Conservation (phyloP, 37 sponge, comb jelly and placozoan genomes). For the Crambe crambe region DNA sequence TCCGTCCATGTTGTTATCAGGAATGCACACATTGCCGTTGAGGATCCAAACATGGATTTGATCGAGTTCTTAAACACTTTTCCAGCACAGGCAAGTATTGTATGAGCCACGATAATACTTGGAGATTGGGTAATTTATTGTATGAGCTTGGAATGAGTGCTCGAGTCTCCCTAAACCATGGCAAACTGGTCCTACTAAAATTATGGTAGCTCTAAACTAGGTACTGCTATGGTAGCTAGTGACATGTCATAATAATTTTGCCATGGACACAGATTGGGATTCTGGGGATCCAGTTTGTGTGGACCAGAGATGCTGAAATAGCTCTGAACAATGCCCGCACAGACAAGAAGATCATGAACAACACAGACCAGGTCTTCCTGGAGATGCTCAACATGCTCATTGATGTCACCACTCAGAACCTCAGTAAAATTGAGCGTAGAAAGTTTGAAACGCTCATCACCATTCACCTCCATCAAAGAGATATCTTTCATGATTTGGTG, state of each 20-base stretch:
- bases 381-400: conserved; percentile 87
- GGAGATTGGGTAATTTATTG: background rate
- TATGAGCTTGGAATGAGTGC: too few relatives aligned
- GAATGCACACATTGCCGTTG: conserved; percentile 73
- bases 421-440: conserved; percentile 83
- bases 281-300: conserved; percentile 92
- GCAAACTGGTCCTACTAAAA: too few relatives aligned
- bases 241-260: too few relatives aligned
- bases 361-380: conserved; percentile 83
- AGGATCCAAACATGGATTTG: conserved; percentile 90
- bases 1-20: conserved; percentile 87
- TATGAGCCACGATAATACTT: background rate
- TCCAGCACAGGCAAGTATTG: conserved; percentile 90
- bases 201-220: too few relatives aligned
- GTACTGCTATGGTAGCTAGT: too few relatives aligned
- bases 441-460: conserved; percentile 98
- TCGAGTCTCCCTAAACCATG: too few relatives aligned
- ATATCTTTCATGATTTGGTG: conserved; percentile 96
- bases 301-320: conserved; percentile 85
- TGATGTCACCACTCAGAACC: conserved; percentile 92
- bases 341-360: conserved; percentile 90
- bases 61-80: conserved; percentile 83
- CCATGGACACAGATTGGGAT: conserved; percentile 90
- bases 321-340: conserved; percentile 83
- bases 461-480: conserved; percentile 98